These are phyloP conservation scores for Drosophila funebris DNA, from an alignment of 1,140 invertebrate genomes.

Conservation along the genomic window DNA sequence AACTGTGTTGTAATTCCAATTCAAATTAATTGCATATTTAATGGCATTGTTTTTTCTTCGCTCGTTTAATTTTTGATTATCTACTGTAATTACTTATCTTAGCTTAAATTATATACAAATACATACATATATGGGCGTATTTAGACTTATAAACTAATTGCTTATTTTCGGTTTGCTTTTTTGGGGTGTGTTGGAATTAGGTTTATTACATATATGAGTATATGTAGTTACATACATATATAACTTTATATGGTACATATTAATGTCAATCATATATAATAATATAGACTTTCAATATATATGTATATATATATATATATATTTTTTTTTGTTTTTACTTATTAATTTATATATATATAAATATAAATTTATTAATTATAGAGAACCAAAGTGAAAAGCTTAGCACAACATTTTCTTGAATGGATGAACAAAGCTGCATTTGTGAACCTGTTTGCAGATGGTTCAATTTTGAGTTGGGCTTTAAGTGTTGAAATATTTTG, in stretches of 20 bases:
- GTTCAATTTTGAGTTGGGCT: constrained; percentile 3
- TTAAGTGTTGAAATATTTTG: constrained; percentile 7
- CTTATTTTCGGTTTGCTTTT: constrained; percentile 39
- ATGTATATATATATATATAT: constrained; percentile 47
- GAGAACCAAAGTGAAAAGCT: constrained; percentile 67
- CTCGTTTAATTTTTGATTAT: constrained; percentile 78
- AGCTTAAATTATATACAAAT: constrained; percentile 73
- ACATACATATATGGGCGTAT: constrained; percentile 64
- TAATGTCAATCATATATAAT: constrained; percentile 63
- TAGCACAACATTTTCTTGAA: constrained; percentile 59
- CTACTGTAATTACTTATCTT: constrained; percentile 78
- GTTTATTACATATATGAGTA: constrained; percentile 41
- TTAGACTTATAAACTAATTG: constrained; percentile 64
- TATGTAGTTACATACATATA: constrained; percentile 37
- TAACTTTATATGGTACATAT: constrained; percentile 69
- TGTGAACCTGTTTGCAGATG: constrained; percentile 18
- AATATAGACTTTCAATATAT: constrained; percentile 61
- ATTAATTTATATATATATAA: constrained; percentile 42
- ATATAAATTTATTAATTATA: constrained; percentile 46
- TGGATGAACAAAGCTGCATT: constrained; percentile 5
- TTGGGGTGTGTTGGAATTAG: constrained; percentile 41
- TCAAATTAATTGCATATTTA: constrained; percentile 3
- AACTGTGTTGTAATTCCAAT: not conserved
- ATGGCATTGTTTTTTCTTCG: constrained; percentile 24
- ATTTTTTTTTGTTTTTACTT: constrained; percentile 36